Evolutionary conservation across 2,797 vertebrate species (phyloP).

Genomic region (Peromyscus aztecus): DNA sequence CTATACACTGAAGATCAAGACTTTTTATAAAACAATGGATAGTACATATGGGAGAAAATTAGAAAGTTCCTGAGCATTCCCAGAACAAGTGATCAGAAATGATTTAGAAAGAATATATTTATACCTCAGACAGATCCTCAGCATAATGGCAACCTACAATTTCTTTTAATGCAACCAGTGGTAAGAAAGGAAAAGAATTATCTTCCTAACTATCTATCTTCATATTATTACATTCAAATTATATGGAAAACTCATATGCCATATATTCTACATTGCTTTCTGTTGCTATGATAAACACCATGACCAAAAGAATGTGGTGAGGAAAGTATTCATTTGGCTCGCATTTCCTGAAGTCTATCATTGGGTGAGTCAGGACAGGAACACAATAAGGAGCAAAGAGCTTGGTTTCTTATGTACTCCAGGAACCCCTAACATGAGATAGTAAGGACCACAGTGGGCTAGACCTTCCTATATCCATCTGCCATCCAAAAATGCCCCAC

Average conservation of each 20-base stretch:
- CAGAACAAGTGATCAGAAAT: neutral
- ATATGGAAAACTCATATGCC: neutral
- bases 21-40: neutral
- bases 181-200: neutral
- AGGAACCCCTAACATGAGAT: neutral
- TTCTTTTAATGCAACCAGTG: neutral
- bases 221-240: neutral
- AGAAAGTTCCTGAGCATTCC: neutral
- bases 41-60: neutral
- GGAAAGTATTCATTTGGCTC: neutral
- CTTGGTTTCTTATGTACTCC: neutral
- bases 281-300: neutral
- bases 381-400: neutral
- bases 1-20: neutral
- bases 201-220: too few relatives aligned
- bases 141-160: neutral
- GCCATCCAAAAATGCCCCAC: neutral
- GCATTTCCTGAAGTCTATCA: neutral
- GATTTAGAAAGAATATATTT: neutral
- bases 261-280: neutral
- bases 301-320: neutral
- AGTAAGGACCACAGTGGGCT: neutral
- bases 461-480: neutral
- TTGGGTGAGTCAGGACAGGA: neutral
- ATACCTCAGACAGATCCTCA: neutral